These are phyloP conservation scores for Calliopsis andreniformis DNA, from an alignment of 1,140 invertebrate species.

Conservation along the genomic window DNA sequence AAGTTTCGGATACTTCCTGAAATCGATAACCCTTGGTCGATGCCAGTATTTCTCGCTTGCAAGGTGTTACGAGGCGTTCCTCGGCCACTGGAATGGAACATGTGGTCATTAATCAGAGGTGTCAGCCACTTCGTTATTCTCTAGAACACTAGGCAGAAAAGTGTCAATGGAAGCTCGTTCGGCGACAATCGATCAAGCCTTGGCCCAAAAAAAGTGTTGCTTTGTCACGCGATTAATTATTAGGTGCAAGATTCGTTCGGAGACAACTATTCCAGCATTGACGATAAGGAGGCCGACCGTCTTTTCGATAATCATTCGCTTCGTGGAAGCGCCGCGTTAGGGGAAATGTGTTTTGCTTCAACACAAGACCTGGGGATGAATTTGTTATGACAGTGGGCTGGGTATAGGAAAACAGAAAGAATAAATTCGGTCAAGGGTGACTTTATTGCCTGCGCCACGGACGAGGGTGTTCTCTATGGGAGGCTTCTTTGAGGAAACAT, in stretches of 20 bases:
- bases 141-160: background rate
- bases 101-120: slow-evolving; percentile 22
- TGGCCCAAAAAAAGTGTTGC: background rate
- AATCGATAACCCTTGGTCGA: slow-evolving; percentile 5
- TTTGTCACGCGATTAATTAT: background rate
- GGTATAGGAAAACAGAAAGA: background rate
- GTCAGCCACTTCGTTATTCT: slow-evolving; percentile 32
- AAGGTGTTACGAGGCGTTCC: slow-evolving; percentile 11
- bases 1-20: slow-evolving; percentile 1
- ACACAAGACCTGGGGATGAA: background rate
- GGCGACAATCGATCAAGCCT: slow-evolving; percentile 20
- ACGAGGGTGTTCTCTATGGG: background rate
- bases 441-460: slow-evolving; percentile 17
- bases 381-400: background rate
- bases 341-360: too few species aligned
- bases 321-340: background rate
- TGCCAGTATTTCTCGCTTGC: background rate
- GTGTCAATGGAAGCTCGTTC: background rate
- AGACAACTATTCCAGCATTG: too few species aligned
- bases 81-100: background rate
- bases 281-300: too few species aligned
- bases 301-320: too few species aligned
- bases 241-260: too few species aligned
- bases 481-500: slow-evolving; percentile 26
- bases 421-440: slow-evolving; percentile 41